A percentile compares a stretch with the other conserved stretches of the same genome.
Conservation (phyloP, 1,140 invertebrate genomes). For the Melanaphis sacchari region DNA sequence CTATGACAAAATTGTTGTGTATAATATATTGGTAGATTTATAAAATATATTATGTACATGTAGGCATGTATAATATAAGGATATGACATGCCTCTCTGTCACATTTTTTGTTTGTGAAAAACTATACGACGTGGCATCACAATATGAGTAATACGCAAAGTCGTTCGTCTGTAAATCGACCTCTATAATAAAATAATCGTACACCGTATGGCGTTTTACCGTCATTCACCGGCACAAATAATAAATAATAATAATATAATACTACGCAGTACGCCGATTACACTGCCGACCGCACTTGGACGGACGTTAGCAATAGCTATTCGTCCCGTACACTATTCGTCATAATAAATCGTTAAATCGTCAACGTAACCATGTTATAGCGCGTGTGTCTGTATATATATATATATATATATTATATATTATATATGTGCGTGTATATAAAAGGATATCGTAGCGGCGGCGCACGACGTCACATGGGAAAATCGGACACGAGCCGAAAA, state of each 20-base stretch:
- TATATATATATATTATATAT: background rate
- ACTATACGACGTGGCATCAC: background rate
- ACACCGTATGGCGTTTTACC: conserved; percentile 2
- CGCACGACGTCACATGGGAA: background rate
- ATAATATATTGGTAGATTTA: background rate
- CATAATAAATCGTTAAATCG: conserved; percentile 8
- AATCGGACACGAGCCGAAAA: conserved; percentile 1
- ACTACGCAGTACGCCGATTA: background rate
- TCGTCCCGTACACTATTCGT: background rate
- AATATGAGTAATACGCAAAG: background rate
- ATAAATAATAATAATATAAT: conserved; percentile 11
- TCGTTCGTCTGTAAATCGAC: background rate
- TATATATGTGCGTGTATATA: background rate
- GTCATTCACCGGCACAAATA: background rate
- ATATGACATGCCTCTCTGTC: background rate
- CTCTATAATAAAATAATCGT: background rate
- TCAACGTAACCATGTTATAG: background rate
- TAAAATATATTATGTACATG: background rate
- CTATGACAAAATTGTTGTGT: background rate
- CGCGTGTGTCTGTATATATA: too few relatives aligned
- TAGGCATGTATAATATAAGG: background rate
- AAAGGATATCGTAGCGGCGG: background rate
- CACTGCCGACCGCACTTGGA: background rate
- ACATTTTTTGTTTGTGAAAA: background rate
- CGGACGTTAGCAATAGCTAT: background rate